Conservation (phyloP, 2,888 invertebrate genomes). For the Eudasyphora cyanicolor region DNA sequence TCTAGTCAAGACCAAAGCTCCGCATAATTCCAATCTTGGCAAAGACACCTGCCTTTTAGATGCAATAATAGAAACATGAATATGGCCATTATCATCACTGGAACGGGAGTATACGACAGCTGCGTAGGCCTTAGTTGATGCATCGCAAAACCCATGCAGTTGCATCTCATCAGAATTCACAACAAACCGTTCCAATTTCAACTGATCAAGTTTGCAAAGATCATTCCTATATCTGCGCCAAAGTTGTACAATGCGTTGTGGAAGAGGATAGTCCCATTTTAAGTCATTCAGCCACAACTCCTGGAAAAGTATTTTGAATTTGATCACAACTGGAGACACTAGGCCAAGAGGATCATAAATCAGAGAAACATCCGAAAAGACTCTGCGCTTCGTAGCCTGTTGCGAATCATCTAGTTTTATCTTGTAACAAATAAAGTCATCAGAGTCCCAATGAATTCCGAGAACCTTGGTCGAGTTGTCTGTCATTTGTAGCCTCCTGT, state of each 20-base stretch:
- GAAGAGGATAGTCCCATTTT: conserved; percentile 59
- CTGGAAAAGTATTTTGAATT: conserved; percentile 61
- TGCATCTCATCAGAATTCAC: background rate
- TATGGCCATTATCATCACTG: background rate
- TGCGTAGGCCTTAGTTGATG: conserved; percentile 32
- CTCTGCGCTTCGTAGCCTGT: conserved; percentile 35
- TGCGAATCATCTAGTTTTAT: background rate
- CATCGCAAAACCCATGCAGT: conserved; percentile 46
- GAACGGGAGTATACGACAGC: conserved; percentile 29
- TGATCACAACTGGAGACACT: conserved; percentile 51
- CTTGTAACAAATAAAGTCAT: conserved; percentile 44
- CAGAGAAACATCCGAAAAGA: conserved; percentile 50
- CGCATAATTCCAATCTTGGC: conserved; percentile 15
- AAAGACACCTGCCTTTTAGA: conserved; percentile 27
- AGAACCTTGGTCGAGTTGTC: conserved; percentile 51
- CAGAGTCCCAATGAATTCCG: conserved; percentile 56
- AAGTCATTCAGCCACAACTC: conserved; percentile 58
- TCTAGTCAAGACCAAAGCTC: conserved; percentile 30
- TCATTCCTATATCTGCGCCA: background rate
- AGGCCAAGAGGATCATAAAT: conserved; percentile 60
- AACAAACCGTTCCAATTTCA: background rate
- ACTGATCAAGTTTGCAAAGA: background rate
- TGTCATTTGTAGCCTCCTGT: background rate
- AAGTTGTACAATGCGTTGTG: background rate
- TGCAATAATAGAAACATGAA: background rate